A percentile compares a stretch with the other conserved stretches of the same genome.
These are phyloP conservation scores for Choloepus didactylus DNA, from an alignment of 2,797 vertebrate species.

Conservation along the genomic window DNA sequence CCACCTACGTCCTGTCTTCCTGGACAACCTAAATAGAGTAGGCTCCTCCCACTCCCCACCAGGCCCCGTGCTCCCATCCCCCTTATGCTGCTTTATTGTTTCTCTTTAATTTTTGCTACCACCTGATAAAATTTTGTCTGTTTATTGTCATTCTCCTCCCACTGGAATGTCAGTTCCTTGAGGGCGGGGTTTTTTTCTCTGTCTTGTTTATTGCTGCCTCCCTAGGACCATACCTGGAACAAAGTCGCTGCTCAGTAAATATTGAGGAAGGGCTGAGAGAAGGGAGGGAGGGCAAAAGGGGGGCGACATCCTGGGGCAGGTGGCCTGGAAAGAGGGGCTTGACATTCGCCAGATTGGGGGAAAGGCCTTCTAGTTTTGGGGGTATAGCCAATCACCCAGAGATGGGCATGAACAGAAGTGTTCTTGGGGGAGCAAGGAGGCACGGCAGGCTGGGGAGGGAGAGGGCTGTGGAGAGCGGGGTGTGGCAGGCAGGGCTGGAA, in stretches of 20 bases:
- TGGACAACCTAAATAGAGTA: neutral
- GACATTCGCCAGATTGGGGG: neutral
- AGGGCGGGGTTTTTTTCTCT: neutral
- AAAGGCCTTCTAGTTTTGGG: neutral
- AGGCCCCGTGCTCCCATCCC: rapidly evolving
- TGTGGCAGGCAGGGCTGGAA: neutral
- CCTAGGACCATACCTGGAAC: neutral
- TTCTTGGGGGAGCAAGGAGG: neutral
- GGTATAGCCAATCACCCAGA: neutral
- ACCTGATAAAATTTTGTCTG: neutral
- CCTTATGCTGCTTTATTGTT: neutral
- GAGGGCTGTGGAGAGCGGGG: neutral
- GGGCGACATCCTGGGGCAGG: too few species aligned
- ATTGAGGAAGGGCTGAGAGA: neutral
- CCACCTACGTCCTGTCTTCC: neutral
- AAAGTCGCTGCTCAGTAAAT: neutral
- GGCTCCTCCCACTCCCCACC: neutral
- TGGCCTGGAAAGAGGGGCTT: neutral
- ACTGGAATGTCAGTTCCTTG: neutral
- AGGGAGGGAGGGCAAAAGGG: too few species aligned
- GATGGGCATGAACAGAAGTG: too few species aligned
- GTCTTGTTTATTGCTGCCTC: neutral
- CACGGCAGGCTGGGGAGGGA: too few species aligned
- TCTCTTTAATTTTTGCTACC: neutral
- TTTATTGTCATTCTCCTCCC: neutral